Evolutionary conservation across 2,113 vertebrate species (phyloP), one percentile per base, ranked within the genome.

Genomic region (Siniperca knerii): DNA sequence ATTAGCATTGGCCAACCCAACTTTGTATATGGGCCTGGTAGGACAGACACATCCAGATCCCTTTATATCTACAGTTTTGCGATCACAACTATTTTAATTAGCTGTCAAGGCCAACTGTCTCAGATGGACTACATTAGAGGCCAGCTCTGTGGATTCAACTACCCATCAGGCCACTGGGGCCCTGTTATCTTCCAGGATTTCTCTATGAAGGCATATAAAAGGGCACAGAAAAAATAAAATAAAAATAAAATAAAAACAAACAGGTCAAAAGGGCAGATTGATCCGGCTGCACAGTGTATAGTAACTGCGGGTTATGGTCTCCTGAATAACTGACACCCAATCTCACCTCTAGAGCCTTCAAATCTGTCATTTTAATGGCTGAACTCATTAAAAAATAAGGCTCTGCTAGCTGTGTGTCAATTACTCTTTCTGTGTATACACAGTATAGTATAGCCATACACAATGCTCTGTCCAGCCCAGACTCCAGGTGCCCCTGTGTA

Each of bases 151-250:
- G 81, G 75, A 74, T 83, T 82, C 23, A 40, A 42, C 77, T 67
- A 48, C 50, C 71, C 71, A 74, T 80, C 55, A 80, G 89, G 82
- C 90, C 77, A 83, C 21, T 42, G 35, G 79, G 81, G 81, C 46
- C 75, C 64, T 57, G 81, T 79, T 77, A 69, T 92, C 80, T 58
- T 90, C 67, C 60, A 85, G 75, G 62, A 72, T 78, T 70, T 79
- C 44, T 77, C 72, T 85, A 79, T 77, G 79, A 93, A 93, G 90
- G 90, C 87, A 92, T 91, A 90, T 55, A 80, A 91, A 91, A 65
- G 35, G 82, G 77, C 79, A 78, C 21, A 79, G 73, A 81, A 79
- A 71, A 60, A 29, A 74, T 1, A 44, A 44, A 44, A 44, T 6
- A 73, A 35, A 81, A 40, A 29, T 29, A 64, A 42, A 81, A 62